Evolutionary conservation across 2,797 vertebrate genomes (phyloP).

Genomic region (Gouania willdenowi): DNA sequence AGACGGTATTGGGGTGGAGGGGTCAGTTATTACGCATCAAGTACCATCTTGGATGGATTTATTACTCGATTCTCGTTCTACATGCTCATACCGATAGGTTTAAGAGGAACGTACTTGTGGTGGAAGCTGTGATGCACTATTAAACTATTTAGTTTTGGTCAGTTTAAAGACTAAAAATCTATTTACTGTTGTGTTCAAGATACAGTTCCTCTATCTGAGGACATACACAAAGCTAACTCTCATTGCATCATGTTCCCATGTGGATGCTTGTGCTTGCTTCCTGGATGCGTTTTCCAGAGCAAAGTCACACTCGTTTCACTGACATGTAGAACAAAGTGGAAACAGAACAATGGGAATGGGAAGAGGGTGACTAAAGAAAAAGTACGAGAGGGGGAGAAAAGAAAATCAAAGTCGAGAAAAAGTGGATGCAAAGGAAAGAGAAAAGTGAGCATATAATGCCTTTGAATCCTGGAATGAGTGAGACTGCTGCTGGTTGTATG

Average conservation of each 20-base stretch:
- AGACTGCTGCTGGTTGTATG: slow-evolving; percentile 25
- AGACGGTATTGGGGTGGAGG: too few relatives aligned
- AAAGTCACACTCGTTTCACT: slow-evolving; percentile 10
- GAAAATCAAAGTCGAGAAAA: background rate
- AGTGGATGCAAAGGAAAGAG: background rate
- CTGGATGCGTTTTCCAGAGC: slow-evolving; percentile 26
- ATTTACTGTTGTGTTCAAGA: slow-evolving; percentile 1
- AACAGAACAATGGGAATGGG: background rate
- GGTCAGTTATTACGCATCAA: too few relatives aligned
- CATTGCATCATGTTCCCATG: slow-evolving; percentile 12
- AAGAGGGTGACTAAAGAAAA: too few relatives aligned
- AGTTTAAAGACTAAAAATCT: too few relatives aligned
- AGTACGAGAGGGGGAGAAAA: background rate
- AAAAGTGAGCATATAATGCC: slow-evolving; percentile 1
- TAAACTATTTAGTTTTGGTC: too few relatives aligned
- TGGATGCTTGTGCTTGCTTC: slow-evolving; percentile 40
- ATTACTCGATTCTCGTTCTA: too few relatives aligned
- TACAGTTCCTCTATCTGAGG: background rate
- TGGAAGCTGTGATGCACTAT: too few relatives aligned
- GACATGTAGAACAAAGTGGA: slow-evolving; percentile 1
- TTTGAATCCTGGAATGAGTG: slow-evolving; percentile 35
- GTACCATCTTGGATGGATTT: too few relatives aligned
- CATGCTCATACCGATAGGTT: too few relatives aligned
- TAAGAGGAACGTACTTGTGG: too few relatives aligned
- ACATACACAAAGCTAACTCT: background rate